Evolutionary conservation across 2,888 invertebrate genomes (phyloP).

Genomic region (Hecatera dysodea): DNA sequence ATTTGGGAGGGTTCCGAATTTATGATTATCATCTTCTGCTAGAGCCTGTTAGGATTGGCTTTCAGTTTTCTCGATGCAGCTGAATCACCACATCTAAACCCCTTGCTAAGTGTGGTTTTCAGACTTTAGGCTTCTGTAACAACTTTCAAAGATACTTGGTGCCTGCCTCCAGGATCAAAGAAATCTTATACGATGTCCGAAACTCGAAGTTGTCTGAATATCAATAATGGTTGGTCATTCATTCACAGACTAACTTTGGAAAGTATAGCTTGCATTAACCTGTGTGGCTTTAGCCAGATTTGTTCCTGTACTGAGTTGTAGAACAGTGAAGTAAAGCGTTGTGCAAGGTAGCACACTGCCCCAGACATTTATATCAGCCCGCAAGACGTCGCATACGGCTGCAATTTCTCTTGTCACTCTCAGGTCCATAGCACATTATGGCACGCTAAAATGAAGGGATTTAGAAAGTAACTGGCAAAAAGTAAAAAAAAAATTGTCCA

Average conservation of each 20-base stretch:
- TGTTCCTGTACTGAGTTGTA: no score
- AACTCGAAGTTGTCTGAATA: not conserved
- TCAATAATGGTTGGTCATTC: not conserved
- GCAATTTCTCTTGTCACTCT: not conserved
- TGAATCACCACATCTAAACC: not conserved
- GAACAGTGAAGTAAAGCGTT: no score
- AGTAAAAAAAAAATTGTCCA: conserved; percentile 11
- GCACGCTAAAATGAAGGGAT: not conserved
- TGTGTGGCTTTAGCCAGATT: no score
- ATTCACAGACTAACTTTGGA: not conserved
- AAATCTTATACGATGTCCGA: no score
- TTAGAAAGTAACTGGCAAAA: not conserved
- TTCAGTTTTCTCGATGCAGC: not conserved
- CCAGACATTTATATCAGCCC: no score
- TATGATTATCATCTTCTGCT: not conserved
- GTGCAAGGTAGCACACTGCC: no score
- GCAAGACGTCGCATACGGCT: no score
- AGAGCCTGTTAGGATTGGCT: not conserved
- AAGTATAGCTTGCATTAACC: not conserved
- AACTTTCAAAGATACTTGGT: not conserved
- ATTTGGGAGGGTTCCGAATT: not conserved
- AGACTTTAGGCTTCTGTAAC: not conserved
- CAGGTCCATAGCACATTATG: not conserved
- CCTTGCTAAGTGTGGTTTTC: not conserved
- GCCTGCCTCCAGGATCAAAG: not conserved